A percentile compares a stretch with the other conserved stretches of the same genome.
Evolutionary conservation across 2,888 invertebrate species (phyloP).

Genomic region (Digitonthophagus gazella): DNA sequence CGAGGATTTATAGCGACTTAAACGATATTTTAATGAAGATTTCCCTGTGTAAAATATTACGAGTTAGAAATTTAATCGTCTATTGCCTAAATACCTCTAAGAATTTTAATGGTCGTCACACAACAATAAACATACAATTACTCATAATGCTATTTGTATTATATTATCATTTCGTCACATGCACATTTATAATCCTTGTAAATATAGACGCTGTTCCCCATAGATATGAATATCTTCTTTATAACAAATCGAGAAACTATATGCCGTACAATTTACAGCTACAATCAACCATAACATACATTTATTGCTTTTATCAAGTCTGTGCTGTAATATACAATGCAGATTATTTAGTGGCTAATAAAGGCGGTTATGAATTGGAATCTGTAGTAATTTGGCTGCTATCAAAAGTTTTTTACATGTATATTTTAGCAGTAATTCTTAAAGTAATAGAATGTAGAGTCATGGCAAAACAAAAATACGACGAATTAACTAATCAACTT

Average conservation of each 20-base stretch:
- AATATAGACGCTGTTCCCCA: slow-evolving; percentile 1
- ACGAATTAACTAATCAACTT: slow-evolving; percentile 44
- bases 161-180: slow-evolving; percentile 6
- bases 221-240: not conserved
- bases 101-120: not conserved
- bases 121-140: not conserved
- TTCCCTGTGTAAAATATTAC: slow-evolving; percentile 21
- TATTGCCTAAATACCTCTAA: slow-evolving; percentile 21
- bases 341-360: slow-evolving; percentile 2
- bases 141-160: not conserved
- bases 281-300: slow-evolving; percentile 22
- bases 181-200: not conserved
- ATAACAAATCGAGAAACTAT: slow-evolving; percentile 13
- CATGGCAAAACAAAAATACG: slow-evolving; percentile 39
- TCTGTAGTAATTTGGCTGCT: slow-evolving; percentile 19
- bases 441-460: slow-evolving; percentile 22
- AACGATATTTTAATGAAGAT: slow-evolving; percentile 18
- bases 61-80: slow-evolving; percentile 20
- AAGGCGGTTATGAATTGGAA: not conserved
- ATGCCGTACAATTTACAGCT: slow-evolving; percentile 23
- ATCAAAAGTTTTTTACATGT: slow-evolving; percentile 19
- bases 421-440: slow-evolving; percentile 19
- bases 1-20: not conserved
- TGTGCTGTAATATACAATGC: slow-evolving; percentile 19
- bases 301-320: slow-evolving; percentile 21